These are phyloP conservation scores for Steinernema scapterisci DNA, from an alignment of 2,888 invertebrate species.

Conservation along the genomic window DNA sequence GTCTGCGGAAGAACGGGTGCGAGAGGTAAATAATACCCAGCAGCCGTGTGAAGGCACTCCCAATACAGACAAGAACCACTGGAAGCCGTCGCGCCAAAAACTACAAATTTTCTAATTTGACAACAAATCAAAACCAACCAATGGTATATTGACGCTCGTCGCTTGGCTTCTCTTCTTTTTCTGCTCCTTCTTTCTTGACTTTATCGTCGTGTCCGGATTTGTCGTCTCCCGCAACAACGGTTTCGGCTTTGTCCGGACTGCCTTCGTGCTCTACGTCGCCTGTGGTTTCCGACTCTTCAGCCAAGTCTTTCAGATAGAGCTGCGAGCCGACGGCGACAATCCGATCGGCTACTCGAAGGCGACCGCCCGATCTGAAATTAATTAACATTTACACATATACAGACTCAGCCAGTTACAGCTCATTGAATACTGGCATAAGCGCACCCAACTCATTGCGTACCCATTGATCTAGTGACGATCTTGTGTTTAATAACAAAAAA, in stretches of 20 bases:
- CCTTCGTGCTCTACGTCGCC: neutral
- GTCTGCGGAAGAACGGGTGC: neutral
- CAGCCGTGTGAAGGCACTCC: neutral
- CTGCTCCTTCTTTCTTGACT: neutral
- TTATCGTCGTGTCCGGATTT: too few species aligned
- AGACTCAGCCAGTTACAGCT: neutral
- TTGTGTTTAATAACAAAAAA: too few species aligned
- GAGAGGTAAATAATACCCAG: slow-evolving; percentile 19
- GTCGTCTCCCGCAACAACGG: neutral
- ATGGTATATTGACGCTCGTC: neutral
- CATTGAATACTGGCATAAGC: neutral
- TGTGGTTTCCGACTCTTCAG: neutral
- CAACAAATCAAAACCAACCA: neutral
- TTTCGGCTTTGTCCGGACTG: neutral
- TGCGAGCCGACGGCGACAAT: slow-evolving; percentile 49
- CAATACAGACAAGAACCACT: neutral
- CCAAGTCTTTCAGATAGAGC: slow-evolving; percentile 22
- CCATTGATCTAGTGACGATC: neutral
- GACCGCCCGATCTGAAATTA: slow-evolving; percentile 54
- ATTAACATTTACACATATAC: slow-evolving; percentile 30
- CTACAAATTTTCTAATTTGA: too few species aligned
- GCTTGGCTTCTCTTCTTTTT: neutral
- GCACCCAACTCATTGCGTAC: neutral
- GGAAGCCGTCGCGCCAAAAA: too few species aligned
- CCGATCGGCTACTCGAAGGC: slow-evolving; percentile 60